phyloP scores from a whole-genome alignment of 2,797 vertebrate species.

The Chloroceryle inda region DNA sequence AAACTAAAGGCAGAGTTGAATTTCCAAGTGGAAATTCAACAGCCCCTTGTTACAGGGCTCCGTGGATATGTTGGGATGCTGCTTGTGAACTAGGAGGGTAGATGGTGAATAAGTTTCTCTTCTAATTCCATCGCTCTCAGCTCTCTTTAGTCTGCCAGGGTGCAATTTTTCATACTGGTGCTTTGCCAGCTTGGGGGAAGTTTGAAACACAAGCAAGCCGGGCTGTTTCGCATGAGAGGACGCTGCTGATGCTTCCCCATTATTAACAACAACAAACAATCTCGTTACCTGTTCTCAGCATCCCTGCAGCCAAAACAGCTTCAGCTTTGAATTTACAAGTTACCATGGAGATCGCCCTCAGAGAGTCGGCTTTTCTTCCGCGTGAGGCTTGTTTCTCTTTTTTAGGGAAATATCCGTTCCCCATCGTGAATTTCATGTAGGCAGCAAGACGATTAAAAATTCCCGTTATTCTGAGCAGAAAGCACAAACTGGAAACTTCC shows the following conservation, averaged over 20 bases:
- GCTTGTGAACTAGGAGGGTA: background rate
- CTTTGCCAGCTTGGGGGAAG: background rate
- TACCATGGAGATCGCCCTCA: slow-evolving; percentile 54
- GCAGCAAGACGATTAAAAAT: background rate
- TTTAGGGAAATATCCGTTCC: background rate
- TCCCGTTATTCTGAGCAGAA: background rate
- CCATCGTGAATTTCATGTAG: background rate
- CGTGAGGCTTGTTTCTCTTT: background rate
- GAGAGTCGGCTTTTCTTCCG: background rate
- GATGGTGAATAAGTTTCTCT: background rate
- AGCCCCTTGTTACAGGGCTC: background rate
- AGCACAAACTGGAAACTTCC: background rate
- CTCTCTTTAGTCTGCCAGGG: background rate
- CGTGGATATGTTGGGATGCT: background rate
- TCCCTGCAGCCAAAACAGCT: slow-evolving; percentile 35
- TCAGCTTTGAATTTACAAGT: slow-evolving; percentile 14
- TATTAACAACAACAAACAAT: background rate
- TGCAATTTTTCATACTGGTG: background rate
- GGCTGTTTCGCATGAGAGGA: background rate
- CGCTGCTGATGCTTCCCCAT: background rate
- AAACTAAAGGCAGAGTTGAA: background rate
- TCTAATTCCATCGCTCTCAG: background rate
- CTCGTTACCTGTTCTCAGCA: background rate
- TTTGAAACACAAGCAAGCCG: background rate
- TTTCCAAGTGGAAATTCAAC: background rate